Base-by-base conservation (phyloP, 2,113 vertebrate species). In the Pituophis catenifer region DNA sequence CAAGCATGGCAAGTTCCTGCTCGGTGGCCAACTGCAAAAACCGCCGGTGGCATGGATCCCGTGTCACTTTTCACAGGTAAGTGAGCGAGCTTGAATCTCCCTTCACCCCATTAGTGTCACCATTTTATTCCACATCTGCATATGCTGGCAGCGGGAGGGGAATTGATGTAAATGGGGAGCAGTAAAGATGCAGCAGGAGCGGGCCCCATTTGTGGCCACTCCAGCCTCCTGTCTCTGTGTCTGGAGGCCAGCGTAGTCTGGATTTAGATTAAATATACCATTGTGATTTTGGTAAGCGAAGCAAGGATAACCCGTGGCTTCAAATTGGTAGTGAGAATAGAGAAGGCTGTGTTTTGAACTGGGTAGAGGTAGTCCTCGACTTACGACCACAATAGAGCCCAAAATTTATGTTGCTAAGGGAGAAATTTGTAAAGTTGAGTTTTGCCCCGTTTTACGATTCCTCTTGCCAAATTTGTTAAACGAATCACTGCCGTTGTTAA, bases 1-100 rank as follows among this genome's bases (percentile, higher is more conserved):
- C 13, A 23, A 3, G 26, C 11, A 92, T 92, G 91, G 91, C 91
- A 8, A 54, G n/a, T n/a, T 44, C 3, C 53, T 92, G 91, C 23
- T 75, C 86, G 1, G 91, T 92, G 3, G 23, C 91, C 50, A 92
- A 44, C 50, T 92, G 91, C 91, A 88, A 88, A 17, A 92, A 89
- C 26, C 86, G 91, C 21, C 91, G 91, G 24, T 92, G 86, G 86
- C 91, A 33, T 7, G 91, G 91, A 12, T 17, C 29, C 26, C 58
- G 1, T 3, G 48, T 92, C 91, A 92, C 91, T 7, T 92, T 92
- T 54, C 91, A 92, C 91, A 92, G 86, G 91, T 92, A 89, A 65
- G 85, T 13, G 26, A 26, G 50, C 2, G 26, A n/a, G 44, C 2
- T 19, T 44, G 13, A 81, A 81, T 21, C 33, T 81, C 5, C 65